Evolutionary conservation across 2,888 invertebrate species (phyloP).

Genomic region (Harpalus rubripes): DNA sequence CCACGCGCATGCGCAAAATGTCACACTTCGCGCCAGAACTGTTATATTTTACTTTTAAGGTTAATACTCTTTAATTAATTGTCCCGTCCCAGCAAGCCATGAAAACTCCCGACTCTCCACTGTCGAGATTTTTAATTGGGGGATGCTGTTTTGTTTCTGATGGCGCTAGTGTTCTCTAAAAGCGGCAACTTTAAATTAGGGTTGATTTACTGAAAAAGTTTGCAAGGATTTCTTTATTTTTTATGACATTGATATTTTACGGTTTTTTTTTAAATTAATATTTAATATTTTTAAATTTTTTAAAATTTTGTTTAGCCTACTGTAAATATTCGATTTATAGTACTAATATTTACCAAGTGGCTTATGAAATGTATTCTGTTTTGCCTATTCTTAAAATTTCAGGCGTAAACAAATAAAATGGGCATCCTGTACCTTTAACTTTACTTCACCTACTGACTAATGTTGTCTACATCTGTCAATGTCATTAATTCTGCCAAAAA

Average conservation of each 20-base stretch:
- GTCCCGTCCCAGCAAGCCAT: slow-evolving; percentile 27
- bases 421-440: too few relatives aligned
- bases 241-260: not conserved
- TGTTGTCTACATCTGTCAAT: too few relatives aligned
- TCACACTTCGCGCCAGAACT: slow-evolving; percentile 50
- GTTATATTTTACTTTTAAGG: slow-evolving; percentile 44
- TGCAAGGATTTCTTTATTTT: not conserved
- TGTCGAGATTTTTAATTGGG: slow-evolving; percentile 56
- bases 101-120: not conserved
- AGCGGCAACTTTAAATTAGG: not conserved
- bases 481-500: too few relatives aligned
- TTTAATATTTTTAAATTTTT: too few relatives aligned
- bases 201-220: not conserved
- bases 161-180: not conserved
- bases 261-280: not conserved
- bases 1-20: slow-evolving; percentile 12
- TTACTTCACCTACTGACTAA: too few relatives aligned
- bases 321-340: too few relatives aligned
- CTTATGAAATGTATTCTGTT: too few relatives aligned
- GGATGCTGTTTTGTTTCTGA: slow-evolving; percentile 18
- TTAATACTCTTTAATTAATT: slow-evolving; percentile 63
- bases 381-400: too few relatives aligned
- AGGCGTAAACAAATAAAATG: too few relatives aligned
- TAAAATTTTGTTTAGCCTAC: too few relatives aligned
- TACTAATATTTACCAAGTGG: too few relatives aligned